A percentile compares a stretch with the other conserved stretches of the same genome.
Conservation (phyloP, 2,113 vertebrate genomes). For the Callipepla californica region DNA sequence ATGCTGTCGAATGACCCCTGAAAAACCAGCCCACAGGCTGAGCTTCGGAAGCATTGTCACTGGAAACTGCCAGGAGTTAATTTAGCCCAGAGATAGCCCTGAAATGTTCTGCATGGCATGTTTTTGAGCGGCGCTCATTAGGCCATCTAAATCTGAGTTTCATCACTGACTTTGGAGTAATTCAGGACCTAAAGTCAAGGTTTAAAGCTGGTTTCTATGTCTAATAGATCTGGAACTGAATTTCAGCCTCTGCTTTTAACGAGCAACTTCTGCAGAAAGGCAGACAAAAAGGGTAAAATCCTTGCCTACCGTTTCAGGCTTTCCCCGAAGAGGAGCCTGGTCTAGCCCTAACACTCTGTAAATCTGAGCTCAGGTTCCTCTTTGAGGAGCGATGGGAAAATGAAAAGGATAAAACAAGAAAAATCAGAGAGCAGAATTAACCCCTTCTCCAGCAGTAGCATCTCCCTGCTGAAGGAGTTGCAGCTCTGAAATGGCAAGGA, state of each 20-base stretch:
- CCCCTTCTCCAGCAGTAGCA: not conserved
- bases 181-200: not conserved
- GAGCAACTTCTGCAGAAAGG: not conserved
- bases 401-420: not conserved
- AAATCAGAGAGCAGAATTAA: not conserved
- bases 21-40: not conserved
- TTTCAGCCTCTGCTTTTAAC: not conserved
- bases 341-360: not conserved
- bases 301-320: not conserved
- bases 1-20: conserved; percentile 28
- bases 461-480: not conserved
- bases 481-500: not conserved
- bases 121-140: not conserved
- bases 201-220: not conserved
- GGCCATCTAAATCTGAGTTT: not conserved
- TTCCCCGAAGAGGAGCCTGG: not conserved
- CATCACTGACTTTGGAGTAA: not conserved
- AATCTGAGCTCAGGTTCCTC: not conserved
- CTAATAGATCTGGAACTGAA: not conserved
- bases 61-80: conserved; percentile 10
- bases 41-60: not conserved
- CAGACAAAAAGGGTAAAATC: conserved; percentile 2
- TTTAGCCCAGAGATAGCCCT: not conserved
- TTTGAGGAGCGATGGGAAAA: not conserved
- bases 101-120: not conserved